Evolutionary conservation across 2,888 invertebrate species (phyloP), one percentile per base, ranked within the genome.

Genomic region (Heliconius erato): DNA sequence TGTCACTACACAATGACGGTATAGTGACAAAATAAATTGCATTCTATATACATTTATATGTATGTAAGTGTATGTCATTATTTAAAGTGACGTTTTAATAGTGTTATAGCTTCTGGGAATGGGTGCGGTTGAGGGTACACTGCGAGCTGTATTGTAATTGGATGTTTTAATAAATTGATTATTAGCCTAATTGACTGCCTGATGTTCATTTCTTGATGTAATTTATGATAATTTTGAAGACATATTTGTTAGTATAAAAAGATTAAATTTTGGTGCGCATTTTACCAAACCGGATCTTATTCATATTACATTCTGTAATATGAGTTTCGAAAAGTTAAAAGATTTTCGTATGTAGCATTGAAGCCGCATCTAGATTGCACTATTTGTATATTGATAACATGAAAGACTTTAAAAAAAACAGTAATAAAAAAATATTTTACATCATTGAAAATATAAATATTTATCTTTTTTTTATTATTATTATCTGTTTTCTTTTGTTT

Each of bases 41-140:
- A 76, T n/a, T 35, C 14, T 35, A 35, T 23, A n/a, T n/a, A 35
- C 35, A 35, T n/a, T 16, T 35, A 40, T 78, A 44, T 78, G 44
- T 67, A 54, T 63, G 63, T 65, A 68, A 23, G 67, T 78, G 35
- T 65, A 78, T 49, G 78, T 78, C 65, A 78, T 78, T 78, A 78
- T 78, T 78, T 78, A 78, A 49, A 78, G 78, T 78, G 78, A 78
- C 68, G 78, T 78, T 78, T 78, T 78, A 78, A 78, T 78, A 68
- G 65, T 78, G 67, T 67, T 78, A 68, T 78, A 68, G 78, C 78
- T 76, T 76, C 78, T 78, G 68, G 44, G 78, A 68, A 78, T 68
- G 78, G 78, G 78, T 78, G 78, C 44, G 78, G 78, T 28, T 32
- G 68, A 78, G 67, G 44, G 28, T 68, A 68, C 67, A n/a, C 63